Evolutionary conservation across 2,888 invertebrate species (phyloP).

Genomic region (Venusia cambrica): DNA sequence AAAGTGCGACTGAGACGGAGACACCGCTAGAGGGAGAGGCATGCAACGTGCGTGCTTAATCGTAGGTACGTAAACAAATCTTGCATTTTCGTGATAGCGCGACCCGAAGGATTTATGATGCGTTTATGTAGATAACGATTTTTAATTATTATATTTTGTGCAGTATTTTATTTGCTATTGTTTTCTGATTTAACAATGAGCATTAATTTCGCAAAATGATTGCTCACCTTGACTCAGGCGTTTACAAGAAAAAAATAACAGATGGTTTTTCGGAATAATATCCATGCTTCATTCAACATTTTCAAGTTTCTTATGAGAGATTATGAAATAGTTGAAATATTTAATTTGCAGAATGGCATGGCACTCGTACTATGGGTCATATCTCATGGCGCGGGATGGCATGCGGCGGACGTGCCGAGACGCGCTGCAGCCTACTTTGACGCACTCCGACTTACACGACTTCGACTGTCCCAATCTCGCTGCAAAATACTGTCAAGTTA

Average conservation of each 20-base stretch:
- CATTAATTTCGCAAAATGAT: too few species aligned
- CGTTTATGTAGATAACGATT: constrained; percentile 4
- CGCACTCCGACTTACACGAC: neutral
- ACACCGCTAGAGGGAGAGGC: constrained; percentile 41
- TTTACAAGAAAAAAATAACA: too few species aligned
- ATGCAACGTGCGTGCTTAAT: constrained; percentile 42
- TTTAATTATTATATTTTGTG: constrained; percentile 7
- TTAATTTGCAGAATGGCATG: constrained; percentile 15
- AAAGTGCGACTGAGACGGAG: constrained; percentile 61
- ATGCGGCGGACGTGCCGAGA: constrained; percentile 54
- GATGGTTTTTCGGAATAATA: too few species aligned
- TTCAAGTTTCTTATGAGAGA: too few species aligned
- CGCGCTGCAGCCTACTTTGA: constrained; percentile 42
- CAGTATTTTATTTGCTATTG: too few species aligned
- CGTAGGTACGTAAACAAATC: constrained; percentile 49
- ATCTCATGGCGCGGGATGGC: constrained; percentile 48
- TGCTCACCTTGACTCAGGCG: too few species aligned
- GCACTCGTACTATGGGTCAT: constrained; percentile 2
- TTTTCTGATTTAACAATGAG: too few species aligned
- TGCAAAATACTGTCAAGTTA: too few species aligned
- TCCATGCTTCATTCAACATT: too few species aligned
- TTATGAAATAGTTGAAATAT: constrained; percentile 16
- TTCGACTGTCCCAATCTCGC: too few species aligned
- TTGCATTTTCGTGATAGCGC: constrained; percentile 22
- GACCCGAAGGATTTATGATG: constrained; percentile 7